Conservation (phyloP, 53 echinoderm and acorn worm genomes). For the Mesocentrotus franciscanus region DNA sequence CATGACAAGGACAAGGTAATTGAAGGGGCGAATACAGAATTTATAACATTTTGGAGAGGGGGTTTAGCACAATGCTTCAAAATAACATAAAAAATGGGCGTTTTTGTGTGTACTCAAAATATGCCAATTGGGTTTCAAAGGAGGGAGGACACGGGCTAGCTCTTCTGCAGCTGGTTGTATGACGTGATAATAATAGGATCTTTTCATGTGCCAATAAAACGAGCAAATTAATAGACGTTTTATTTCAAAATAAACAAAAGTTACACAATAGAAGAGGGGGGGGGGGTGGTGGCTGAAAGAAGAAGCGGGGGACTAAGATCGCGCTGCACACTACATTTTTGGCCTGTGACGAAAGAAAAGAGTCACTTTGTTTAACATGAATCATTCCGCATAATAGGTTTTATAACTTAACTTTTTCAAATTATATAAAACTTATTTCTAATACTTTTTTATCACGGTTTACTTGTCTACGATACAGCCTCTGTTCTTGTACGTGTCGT, state of each 20-base stretch:
- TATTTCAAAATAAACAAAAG: too few species aligned
- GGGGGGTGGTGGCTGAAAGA: background rate
- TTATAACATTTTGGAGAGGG: background rate
- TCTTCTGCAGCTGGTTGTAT: too few species aligned
- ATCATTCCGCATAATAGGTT: background rate
- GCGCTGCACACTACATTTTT: too few species aligned
- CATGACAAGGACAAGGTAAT: conserved; percentile 74
- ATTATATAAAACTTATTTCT: background rate
- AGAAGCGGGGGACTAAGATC: too few species aligned
- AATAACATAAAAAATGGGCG: too few species aligned
- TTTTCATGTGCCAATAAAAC: too few species aligned
- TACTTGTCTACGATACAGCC: conserved; percentile 68
- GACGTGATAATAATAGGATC: too few species aligned
- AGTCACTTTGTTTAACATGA: too few species aligned
- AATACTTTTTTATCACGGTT: background rate
- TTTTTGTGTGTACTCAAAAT: too few species aligned
- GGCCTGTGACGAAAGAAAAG: too few species aligned
- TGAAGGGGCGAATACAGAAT: background rate
- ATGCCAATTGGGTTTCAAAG: background rate
- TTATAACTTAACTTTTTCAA: background rate
- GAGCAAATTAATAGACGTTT: too few species aligned
- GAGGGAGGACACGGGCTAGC: background rate
- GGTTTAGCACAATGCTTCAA: background rate
- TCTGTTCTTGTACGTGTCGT: conserved; percentile 72
- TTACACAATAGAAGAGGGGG: too few species aligned